Evolutionary conservation across 2,113 vertebrate species (phyloP), one percentile per base, ranked within the genome.

Genomic region (Sinocyclocheilus maitianheensis): DNA sequence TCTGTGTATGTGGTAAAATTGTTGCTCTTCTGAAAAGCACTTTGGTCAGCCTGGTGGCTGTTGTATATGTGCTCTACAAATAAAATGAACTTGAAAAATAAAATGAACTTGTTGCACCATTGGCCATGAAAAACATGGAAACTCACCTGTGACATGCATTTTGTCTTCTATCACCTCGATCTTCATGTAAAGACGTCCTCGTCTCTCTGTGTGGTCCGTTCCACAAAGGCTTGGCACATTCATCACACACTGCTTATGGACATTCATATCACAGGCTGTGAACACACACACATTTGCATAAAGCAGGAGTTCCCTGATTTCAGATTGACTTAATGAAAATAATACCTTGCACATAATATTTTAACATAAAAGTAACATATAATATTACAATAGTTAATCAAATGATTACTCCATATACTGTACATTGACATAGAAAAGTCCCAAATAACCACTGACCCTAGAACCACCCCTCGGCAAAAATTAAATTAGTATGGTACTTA

Each of bases 161-260:
- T 95, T 97, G 0, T 99, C 98, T 12, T 81, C 95, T 0, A 37
- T 93, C 89, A 98, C 97, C 91, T 97, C 97, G 5, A 96, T 96
- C 91, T 97, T 99, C 91, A 99, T 94, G 87, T 91, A 97, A 83
- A 99, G 89, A 65, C 98, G 95, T 0, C 98, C 98, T 84, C 97
- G 94, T 90, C 97, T 96, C 91, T 99, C 98, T 0, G 97, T 99
- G 94, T 97, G 93, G 90, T 99, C 98, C 75, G 95, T 99, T 40
- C 97, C 98, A 37, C 98, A 99, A 89, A 99, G 94, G 93, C 97
- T 99, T 5, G 98, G 98, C 77, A 99, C 97, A 0, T 98, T 99
- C 86, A 98, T 96, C 1, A 99, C 98, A 0, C 97, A 99, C 84
- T 96, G 95, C 74, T 98, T 99, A 89, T 99, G 98, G 26, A 99